Conservation (phyloP, 2,888 invertebrate species). For the Alloscopus bannaensis region DNA sequence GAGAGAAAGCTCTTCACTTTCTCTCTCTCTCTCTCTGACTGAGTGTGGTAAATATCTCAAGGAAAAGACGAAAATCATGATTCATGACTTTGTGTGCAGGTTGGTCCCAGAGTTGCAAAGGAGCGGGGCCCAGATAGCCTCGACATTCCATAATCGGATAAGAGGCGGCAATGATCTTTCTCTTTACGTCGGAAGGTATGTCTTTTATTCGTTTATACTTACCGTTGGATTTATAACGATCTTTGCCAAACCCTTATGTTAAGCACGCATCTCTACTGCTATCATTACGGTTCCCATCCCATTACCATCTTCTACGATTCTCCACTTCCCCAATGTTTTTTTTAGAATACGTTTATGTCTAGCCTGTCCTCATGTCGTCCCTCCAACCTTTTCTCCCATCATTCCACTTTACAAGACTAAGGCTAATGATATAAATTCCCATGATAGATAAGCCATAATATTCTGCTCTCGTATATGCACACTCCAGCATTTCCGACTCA, state of each 20-base stretch:
- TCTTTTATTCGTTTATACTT: constrained; percentile 44
- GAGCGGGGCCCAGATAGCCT: constrained; percentile 72
- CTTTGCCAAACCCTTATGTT: too few species aligned
- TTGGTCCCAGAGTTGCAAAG: constrained; percentile 72
- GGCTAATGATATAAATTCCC: constrained; percentile 54
- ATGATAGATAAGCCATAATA: constrained; percentile 29
- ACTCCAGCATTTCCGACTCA: too few species aligned
- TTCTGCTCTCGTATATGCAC: too few species aligned
- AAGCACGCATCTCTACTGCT: constrained; percentile 8
- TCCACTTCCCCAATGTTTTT: constrained; percentile 43
- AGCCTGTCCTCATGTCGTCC: constrained; percentile 6
- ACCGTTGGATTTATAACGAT: too few species aligned
- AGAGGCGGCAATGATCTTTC: constrained; percentile 73
- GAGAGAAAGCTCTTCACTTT: too few species aligned
- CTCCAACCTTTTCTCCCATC: constrained; percentile 18
- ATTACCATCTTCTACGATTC: constrained; percentile 48
- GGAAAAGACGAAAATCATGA: constrained; percentile 60
- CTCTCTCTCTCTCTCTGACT: too few species aligned
- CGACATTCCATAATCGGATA: constrained; percentile 72
- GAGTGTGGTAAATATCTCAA: constrained; percentile 51
- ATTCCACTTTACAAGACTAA: constrained; percentile 17
- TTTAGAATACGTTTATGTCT: constrained; percentile 43
- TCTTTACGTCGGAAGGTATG: constrained; percentile 72
- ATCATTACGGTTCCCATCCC: constrained; percentile 42
- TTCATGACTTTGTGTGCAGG: constrained; percentile 62